These are phyloP conservation scores for Calcarius lapponicus DNA, from an alignment of 2,797 vertebrate species.

Conservation along the genomic window DNA sequence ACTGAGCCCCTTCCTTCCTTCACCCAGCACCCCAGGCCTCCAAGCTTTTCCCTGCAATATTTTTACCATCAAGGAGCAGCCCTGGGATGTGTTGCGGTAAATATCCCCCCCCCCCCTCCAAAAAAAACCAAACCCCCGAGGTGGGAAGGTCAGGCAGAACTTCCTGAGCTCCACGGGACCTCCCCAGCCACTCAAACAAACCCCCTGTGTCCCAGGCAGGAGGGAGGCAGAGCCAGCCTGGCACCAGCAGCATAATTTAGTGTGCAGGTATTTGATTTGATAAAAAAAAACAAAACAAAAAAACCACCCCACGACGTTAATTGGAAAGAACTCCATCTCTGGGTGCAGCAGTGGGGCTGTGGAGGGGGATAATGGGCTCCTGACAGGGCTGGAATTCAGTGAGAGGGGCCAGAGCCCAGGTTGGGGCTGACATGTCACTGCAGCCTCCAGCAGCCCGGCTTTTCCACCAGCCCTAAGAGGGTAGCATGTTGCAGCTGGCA, in stretches of 20 bases:
- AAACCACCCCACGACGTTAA: conserved; percentile 50
- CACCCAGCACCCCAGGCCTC: not conserved
- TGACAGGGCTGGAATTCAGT: conserved; percentile 82
- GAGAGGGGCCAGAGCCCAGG: conserved; percentile 70
- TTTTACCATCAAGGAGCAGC: not conserved
- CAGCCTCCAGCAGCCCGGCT: conserved; percentile 76
- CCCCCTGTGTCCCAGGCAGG: conserved; percentile 28
- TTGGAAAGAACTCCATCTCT: not conserved
- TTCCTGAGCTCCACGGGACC: not conserved
- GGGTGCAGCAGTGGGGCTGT: not conserved
- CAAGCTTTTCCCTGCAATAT: not conserved
- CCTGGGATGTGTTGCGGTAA: not conserved
- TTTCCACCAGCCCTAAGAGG: conserved; percentile 80
- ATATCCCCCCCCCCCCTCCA: not conserved
- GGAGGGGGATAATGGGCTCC: conserved; percentile 54
- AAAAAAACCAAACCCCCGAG: not conserved
- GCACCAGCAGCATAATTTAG: conserved; percentile 79
- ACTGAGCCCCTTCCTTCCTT: conserved; percentile 15
- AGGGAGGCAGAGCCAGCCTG: conserved; percentile 69
- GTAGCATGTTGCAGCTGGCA: conserved; percentile 81
- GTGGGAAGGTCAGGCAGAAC: not conserved
- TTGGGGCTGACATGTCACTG: conserved; percentile 71
- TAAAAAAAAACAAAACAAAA: conserved; percentile 72
- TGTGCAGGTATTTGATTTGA: conserved; percentile 81
- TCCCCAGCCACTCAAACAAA: conserved; percentile 30